Percentiles rank a stretch among this genome's conserved stretches.
These are phyloP conservation scores for Iselma pallidipennis DNA, from an alignment of 2,888 invertebrate genomes.

Conservation along the genomic window DNA sequence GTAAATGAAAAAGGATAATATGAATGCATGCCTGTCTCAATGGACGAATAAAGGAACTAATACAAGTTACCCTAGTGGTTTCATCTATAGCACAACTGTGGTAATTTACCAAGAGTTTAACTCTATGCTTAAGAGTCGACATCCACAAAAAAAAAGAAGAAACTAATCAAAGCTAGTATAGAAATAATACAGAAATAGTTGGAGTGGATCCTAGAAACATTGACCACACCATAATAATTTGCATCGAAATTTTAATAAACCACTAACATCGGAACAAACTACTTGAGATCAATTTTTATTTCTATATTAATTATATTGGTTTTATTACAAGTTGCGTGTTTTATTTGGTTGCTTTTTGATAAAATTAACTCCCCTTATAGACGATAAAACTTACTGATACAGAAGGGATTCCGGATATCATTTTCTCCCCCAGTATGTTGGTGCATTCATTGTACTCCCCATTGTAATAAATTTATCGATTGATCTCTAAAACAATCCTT, in stretches of 20 bases:
- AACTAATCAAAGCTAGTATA: neutral
- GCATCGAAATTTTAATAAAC: neutral
- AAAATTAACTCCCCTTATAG: too few relatives aligned
- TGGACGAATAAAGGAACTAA: slow-evolving; percentile 48
- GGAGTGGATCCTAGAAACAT: neutral
- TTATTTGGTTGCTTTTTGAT: too few relatives aligned
- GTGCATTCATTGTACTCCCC: too few relatives aligned
- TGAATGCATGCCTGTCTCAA: slow-evolving; percentile 47
- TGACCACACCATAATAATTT: neutral
- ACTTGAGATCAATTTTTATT: neutral
- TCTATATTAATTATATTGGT: neutral
- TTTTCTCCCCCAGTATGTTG: too few relatives aligned
- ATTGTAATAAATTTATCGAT: neutral
- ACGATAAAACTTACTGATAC: too few relatives aligned
- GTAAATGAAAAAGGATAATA: slow-evolving; percentile 48
- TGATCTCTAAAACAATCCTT: neutral
- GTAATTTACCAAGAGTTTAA: neutral
- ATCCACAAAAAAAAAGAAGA: neutral
- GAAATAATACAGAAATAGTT: too few relatives aligned
- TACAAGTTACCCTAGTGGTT: slow-evolving; percentile 39
- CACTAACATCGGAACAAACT: neutral
- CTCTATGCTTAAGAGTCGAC: neutral
- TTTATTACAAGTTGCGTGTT: neutral
- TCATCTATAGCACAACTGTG: slow-evolving; percentile 24
- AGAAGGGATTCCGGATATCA: too few relatives aligned